phyloP scores from a whole-genome alignment of 1,140 invertebrate species.

The Bombus fervidus region DNA sequence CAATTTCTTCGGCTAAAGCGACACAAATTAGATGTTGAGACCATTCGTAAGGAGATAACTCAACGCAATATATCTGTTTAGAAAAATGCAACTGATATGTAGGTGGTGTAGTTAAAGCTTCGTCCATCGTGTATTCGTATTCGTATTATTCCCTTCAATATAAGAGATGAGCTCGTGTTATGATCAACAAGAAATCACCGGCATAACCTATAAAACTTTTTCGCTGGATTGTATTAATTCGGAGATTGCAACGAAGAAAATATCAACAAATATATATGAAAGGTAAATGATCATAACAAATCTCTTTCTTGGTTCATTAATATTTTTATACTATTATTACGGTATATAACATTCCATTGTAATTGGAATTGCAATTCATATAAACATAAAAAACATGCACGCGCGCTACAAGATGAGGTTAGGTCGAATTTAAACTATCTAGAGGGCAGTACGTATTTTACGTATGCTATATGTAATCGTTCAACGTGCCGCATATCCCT shows the following conservation, averaged over 20 bases:
- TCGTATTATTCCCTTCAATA: constrained; percentile 22
- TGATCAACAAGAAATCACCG: constrained; percentile 34
- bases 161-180: not conserved
- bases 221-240: not conserved
- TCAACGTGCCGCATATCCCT: constrained; percentile 66
- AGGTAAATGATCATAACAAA: not conserved
- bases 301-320: not conserved
- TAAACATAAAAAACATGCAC: constrained; percentile 47
- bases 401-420: constrained; percentile 24
- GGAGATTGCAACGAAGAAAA: not conserved
- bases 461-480: constrained; percentile 56
- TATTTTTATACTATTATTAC: not conserved
- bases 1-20: constrained; percentile 78
- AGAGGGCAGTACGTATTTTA: constrained; percentile 58
- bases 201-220: constrained; percentile 60
- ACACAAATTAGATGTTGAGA: constrained; percentile 82
- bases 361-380: not conserved
- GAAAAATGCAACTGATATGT: constrained; percentile 77
- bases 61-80: constrained; percentile 79
- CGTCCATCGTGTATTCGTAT: constrained; percentile 74
- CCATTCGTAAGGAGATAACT: constrained; percentile 83
- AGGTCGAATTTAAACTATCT: constrained; percentile 31
- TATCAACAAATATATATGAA: not conserved
- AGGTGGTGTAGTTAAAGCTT: constrained; percentile 73
- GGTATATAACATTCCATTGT: not conserved